A percentile compares a stretch with the other conserved stretches of the same genome.
These are phyloP conservation scores for Stenoptilia bipunctidactyla DNA, from an alignment of 2,888 invertebrate genomes.

Conservation along the genomic window DNA sequence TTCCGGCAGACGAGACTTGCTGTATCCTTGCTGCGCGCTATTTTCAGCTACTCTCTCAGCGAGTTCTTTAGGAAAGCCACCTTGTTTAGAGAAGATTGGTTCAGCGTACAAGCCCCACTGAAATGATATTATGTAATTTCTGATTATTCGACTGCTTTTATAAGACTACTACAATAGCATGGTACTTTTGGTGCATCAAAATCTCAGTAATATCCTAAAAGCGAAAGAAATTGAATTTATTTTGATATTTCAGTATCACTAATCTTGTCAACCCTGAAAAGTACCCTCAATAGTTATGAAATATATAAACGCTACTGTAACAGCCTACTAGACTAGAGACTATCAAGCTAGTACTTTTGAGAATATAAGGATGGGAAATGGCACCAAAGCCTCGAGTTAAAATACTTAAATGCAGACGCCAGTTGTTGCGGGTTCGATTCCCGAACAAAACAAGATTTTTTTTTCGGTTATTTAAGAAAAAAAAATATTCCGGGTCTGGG, in stretches of 20 bases:
- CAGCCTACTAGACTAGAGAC: too few relatives aligned
- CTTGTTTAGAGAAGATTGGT: conserved; percentile 56
- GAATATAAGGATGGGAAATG: too few relatives aligned
- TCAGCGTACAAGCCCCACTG: conserved; percentile 57
- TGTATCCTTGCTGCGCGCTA: conserved; percentile 47
- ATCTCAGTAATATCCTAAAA: too few relatives aligned
- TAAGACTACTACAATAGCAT: background rate
- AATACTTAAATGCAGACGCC: too few relatives aligned
- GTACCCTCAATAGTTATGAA: background rate
- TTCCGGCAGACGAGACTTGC: conserved; percentile 47
- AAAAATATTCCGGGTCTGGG: too few relatives aligned
- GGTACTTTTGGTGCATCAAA: too few relatives aligned
- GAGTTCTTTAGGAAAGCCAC: conserved; percentile 66
- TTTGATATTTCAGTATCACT: background rate
- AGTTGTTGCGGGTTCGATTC: too few relatives aligned
- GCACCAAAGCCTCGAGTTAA: too few relatives aligned
- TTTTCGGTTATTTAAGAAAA: too few relatives aligned
- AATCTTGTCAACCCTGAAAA: background rate
- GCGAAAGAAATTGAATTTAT: too few relatives aligned
- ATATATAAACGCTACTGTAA: background rate
- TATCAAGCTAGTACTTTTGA: too few relatives aligned
- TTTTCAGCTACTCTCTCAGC: conserved; percentile 47
- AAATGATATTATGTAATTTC: conserved; percentile 10
- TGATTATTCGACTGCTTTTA: background rate
- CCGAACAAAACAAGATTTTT: too few relatives aligned